These are phyloP conservation scores for Nebria salina DNA, from an alignment of 2,888 invertebrate genomes.

Conservation along the genomic window DNA sequence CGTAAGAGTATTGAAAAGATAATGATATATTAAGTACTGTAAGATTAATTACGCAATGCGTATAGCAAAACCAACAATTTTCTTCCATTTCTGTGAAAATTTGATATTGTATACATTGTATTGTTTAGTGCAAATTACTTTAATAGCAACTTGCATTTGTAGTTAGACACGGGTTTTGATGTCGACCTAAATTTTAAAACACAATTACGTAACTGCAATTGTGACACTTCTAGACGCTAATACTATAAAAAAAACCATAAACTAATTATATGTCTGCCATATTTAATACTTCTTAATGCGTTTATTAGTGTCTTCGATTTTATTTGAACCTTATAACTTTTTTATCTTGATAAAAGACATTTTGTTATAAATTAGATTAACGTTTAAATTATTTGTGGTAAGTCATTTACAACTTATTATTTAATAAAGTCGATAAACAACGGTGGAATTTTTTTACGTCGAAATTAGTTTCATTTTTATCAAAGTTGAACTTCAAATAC, in stretches of 20 bases:
- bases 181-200: background rate
- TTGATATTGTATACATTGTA: background rate
- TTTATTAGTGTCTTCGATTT: no score
- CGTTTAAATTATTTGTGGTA: no score
- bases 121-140: background rate
- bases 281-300: no score
- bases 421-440: no score
- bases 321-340: no score
- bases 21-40: background rate
- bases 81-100: background rate
- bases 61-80: background rate
- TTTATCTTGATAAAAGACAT: no score
- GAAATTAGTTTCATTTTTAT: no score
- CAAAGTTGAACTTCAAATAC: no score
- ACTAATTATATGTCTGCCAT: background rate
- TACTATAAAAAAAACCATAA: background rate
- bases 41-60: background rate
- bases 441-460: no score
- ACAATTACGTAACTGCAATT: background rate
- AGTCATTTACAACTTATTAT: no score
- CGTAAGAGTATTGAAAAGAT: background rate
- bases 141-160: background rate
- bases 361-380: no score
- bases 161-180: background rate
- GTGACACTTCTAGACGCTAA: background rate